Evolutionary conservation across 30 jellyfish, hydroid and myxozoan species (phyloP).

Genomic region (Turritopsis dohrnii): DNA sequence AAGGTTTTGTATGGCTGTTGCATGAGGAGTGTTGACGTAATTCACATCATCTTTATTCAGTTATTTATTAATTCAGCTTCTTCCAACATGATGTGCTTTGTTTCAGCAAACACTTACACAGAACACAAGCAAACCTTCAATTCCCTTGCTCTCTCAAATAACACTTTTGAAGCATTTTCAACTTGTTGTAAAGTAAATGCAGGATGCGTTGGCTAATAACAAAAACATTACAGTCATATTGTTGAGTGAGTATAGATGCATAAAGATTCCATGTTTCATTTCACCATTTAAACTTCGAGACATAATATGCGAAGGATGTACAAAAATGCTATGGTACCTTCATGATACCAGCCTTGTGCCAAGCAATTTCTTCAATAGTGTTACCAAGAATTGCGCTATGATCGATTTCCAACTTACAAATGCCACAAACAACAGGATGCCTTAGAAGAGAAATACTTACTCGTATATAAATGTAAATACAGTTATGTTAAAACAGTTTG

Average conservation of each 20-base stretch:
- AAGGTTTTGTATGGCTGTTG: no score
- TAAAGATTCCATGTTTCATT: no score
- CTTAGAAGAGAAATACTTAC: neutral
- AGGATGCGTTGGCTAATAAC: conserved; percentile 42
- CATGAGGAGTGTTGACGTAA: no score
- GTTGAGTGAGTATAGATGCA: no score
- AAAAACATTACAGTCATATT: neutral
- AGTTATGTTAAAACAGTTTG: no score
- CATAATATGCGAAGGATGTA: neutral
- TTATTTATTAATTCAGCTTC: no score
- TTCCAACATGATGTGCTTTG: no score
- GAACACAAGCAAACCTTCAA: conserved; percentile 36
- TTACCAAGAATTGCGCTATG: conserved; percentile 72
- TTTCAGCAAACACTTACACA: no score
- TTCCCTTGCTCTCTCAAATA: conserved; percentile 49
- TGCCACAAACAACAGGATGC: conserved; percentile 83
- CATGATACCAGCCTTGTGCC: conserved; percentile 96
- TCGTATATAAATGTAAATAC: no score
- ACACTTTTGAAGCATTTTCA: conserved; percentile 55
- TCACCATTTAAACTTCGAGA: no score
- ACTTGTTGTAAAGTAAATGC: conserved; percentile 78
- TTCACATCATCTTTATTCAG: no score
- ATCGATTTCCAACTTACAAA: conserved; percentile 73
- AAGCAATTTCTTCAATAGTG: conserved; percentile 73
- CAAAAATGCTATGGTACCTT: conserved; percentile 39